Evolutionary conservation across 1,140 invertebrate species (phyloP).

Genomic region (Ceratitis capitata): DNA sequence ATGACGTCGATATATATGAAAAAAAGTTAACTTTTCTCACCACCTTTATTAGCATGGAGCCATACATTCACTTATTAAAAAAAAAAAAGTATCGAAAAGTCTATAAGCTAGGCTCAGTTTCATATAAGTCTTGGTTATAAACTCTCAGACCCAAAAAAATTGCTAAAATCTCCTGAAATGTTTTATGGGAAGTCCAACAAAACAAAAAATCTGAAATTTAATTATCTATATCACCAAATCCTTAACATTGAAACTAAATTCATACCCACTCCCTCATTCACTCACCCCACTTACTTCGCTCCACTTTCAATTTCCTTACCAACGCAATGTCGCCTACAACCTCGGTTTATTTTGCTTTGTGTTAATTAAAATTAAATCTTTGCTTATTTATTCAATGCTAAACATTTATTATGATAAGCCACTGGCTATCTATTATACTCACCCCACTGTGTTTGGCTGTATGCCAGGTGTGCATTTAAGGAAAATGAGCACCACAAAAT

Average conservation of each 20-base stretch:
- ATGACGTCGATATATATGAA: too few relatives aligned
- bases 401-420: neutral
- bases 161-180: too few relatives aligned
- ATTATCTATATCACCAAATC: neutral
- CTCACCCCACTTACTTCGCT: neutral
- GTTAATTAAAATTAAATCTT: constrained; percentile 17
- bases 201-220: neutral
- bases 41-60: too few relatives aligned
- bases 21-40: too few relatives aligned
- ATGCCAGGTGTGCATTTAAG: neutral
- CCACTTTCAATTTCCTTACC: neutral
- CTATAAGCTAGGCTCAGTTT: too few relatives aligned
- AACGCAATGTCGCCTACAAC: neutral
- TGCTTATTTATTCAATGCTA: neutral
- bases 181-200: too few relatives aligned
- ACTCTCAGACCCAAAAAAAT: too few relatives aligned
- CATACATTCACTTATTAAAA: too few relatives aligned
- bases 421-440: neutral
- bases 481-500: neutral
- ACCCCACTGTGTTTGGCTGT: neutral
- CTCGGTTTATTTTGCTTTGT: neutral
- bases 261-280: neutral
- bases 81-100: too few relatives aligned
- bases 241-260: neutral
- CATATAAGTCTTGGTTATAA: too few relatives aligned